Conservation (phyloP, 37 sponge, comb jelly and placozoan genomes). For the Agelas oroides region DNA sequence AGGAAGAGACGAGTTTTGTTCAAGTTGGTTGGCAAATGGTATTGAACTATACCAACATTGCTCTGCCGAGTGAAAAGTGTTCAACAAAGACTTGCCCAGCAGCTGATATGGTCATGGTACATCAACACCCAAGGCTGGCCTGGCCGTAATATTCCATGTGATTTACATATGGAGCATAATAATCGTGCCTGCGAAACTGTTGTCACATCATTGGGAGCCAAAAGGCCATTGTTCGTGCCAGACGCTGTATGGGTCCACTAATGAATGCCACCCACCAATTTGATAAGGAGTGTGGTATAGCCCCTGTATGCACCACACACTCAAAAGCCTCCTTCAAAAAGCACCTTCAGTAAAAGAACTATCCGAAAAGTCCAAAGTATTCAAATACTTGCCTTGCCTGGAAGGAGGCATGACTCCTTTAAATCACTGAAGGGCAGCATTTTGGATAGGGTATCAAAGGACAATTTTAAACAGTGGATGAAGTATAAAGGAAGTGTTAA, state of each 20-base stretch:
- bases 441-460: not conserved
- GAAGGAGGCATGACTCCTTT: slow-evolving; percentile 15
- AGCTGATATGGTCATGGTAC: slow-evolving; percentile 43
- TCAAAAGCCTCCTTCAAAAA: slow-evolving; percentile 6
- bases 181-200: slow-evolving; percentile 4
- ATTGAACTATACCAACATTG: not conserved
- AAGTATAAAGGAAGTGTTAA: too few relatives aligned
- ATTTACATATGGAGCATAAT: slow-evolving; percentile 17
- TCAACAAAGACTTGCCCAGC: too few relatives aligned
- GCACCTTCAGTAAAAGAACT: not conserved
- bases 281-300: slow-evolving; percentile 3
- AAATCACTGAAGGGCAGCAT: not conserved
- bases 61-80: not conserved
- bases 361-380: not conserved
- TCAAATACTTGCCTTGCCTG: too few relatives aligned
- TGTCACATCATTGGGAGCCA: not conserved
- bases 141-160: slow-evolving; percentile 45
- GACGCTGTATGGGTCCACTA: slow-evolving; percentile 8
- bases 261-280: slow-evolving; percentile 3
- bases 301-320: not conserved
- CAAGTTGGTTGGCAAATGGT: too few relatives aligned
- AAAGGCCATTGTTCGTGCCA: not conserved
- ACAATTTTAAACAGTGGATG: not conserved
- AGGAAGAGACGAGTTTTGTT: too few relatives aligned
- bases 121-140: slow-evolving; percentile 43